These are phyloP conservation scores for Chrysolina haemoptera DNA, from an alignment of 2,888 invertebrate genomes.

Conservation along the genomic window DNA sequence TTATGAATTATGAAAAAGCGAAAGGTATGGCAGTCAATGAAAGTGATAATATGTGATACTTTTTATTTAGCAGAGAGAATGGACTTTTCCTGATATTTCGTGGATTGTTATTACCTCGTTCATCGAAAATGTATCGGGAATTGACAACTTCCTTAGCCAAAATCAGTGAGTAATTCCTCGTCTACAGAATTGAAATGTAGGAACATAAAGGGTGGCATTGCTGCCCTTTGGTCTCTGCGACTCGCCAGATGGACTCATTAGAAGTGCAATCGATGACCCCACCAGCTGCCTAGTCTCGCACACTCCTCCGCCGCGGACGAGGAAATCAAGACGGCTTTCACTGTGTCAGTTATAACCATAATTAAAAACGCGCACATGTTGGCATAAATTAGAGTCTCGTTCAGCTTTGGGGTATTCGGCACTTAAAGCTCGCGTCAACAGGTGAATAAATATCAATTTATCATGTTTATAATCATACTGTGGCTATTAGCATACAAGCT, in stretches of 20 bases:
- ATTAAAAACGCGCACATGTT: conserved; percentile 43
- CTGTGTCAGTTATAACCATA: conserved; percentile 34
- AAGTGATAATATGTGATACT: too few relatives aligned
- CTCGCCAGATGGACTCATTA: conserved; percentile 67
- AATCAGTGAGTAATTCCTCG: conserved; percentile 4
- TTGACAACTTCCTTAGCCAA: conserved; percentile 10
- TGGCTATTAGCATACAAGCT: neutral
- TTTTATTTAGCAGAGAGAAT: too few relatives aligned
- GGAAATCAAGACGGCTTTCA: conserved; percentile 42
- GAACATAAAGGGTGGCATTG: conserved; percentile 52
- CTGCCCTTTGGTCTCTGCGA: conserved; percentile 64
- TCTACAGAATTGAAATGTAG: conserved; percentile 8
- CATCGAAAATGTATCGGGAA: neutral
- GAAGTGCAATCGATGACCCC: conserved; percentile 64
- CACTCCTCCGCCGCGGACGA: conserved; percentile 45
- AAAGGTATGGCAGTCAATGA: too few relatives aligned
- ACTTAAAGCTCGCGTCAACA: conserved; percentile 20
- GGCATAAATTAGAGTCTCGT: conserved; percentile 30
- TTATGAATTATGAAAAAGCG: too few relatives aligned
- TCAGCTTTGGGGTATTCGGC: conserved; percentile 17
- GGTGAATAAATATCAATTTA: conserved; percentile 39
- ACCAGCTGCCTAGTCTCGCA: conserved; percentile 63
- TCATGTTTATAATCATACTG: neutral
- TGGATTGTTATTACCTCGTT: too few relatives aligned
- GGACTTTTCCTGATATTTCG: too few relatives aligned